Base-by-base conservation (phyloP, 1,140 invertebrate species). In the Euglossa dilemma region DNA sequence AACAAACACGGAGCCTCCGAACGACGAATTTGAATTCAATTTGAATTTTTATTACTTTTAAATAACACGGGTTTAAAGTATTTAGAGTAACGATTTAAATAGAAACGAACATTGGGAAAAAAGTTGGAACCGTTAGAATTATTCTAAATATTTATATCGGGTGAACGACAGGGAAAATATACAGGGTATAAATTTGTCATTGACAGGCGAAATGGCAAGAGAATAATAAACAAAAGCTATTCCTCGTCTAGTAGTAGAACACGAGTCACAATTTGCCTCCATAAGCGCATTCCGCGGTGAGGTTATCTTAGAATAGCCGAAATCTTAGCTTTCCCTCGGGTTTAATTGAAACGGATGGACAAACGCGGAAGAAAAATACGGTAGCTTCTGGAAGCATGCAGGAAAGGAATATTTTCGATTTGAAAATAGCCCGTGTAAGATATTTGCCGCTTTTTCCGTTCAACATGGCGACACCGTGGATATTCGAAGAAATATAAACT, bases 251-350 rank as follows among this genome's bases (percentile, higher is more conserved):
- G 36, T 23, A 57, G 20, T 25, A 18, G 23, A 25, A 87, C 23
- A 52, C 45, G 50, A 74, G 36, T 71, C 14, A 69, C 23, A 6
- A 70, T 45, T 63, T 73, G 23, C 47, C n/a, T 25, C 3, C 50
- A 71, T n/a, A 50, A 71, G n/a, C 25, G 14, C 8, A 5, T 0
- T n/a, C 2, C 14, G 23, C 14, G 23, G 8, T 18, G 56, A 56
- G 52, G n/a, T 61, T 76, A 61, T 83, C 86, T 56, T 71, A n/a
- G 52, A 78, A 78, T 54, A 56, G 77, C 77, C 28, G 59, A 61
- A 54, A 56, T 61, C 7, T 18, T 47, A 25, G 43, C 20, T 11
- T 45, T 75, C n/a, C 23, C 28, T 28, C n/a, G 6, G 43, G 18
- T 61, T 18, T 25, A 59, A 71, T 52, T 16, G 20, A 47, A 18